phyloP scores from a whole-genome alignment of 2,888 invertebrate genomes.

The Temnothorax rugatulus region DNA sequence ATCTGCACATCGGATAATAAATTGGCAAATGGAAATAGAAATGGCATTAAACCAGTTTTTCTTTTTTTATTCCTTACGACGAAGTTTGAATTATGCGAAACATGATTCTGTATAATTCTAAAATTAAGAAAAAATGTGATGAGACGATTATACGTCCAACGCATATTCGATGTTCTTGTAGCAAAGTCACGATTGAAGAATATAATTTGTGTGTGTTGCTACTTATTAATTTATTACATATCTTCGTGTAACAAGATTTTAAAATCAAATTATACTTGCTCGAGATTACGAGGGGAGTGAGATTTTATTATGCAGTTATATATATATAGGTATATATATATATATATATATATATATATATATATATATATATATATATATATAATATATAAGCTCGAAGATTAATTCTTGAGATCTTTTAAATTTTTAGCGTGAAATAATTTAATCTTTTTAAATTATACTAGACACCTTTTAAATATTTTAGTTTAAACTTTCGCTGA shows the following conservation, averaged over 20 bases:
- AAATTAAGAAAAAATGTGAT: not conserved
- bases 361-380: too few species aligned
- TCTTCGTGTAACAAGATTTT: not conserved
- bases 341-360: too few species aligned
- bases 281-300: not conserved
- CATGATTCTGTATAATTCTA: not conserved
- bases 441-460: not conserved
- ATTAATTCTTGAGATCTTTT: conserved; percentile 9
- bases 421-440: conserved; percentile 12
- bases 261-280: not conserved
- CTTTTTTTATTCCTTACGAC: not conserved
- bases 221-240: not conserved
- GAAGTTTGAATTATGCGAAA: not conserved
- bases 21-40: not conserved
- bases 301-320: not conserved
- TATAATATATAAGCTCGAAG: not conserved
- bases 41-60: not conserved
- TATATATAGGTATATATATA: too few species aligned
- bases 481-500: not conserved
- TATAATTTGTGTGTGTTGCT: not conserved
- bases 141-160: not conserved
- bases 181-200: not conserved
- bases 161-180: not conserved
- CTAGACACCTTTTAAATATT: not conserved
- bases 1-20: not conserved